phyloP scores from a whole-genome alignment of 2,888 invertebrate species.

The Lypha dubia region DNA sequence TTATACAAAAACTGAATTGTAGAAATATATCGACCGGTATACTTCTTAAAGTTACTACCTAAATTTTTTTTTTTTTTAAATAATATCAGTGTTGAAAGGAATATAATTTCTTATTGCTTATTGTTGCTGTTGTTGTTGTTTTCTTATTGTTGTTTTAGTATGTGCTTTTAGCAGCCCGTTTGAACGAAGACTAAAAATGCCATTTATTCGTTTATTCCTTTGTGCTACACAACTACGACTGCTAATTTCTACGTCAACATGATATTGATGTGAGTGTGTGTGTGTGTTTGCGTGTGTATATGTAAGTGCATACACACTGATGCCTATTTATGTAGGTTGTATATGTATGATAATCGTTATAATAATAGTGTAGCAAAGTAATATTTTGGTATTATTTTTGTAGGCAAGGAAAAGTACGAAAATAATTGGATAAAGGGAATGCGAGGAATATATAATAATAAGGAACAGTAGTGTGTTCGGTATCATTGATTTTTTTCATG shows the following conservation, averaged over 20 bases:
- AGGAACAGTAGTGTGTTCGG: not conserved
- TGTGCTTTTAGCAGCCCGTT: conserved; percentile 70
- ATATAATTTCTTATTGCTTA: conserved; percentile 12
- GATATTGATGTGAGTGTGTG: conserved; percentile 8
- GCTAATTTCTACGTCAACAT: conserved; percentile 62
- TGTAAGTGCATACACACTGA: conserved; percentile 26
- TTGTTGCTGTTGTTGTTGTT: conserved; percentile 39
- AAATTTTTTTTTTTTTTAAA: conserved; percentile 20
- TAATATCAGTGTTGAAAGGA: not conserved
- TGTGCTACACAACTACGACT: conserved; percentile 43
- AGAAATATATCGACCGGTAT: conserved; percentile 53
- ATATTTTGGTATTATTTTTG: too few relatives aligned
- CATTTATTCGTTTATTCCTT: conserved; percentile 63
- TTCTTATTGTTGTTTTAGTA: conserved; percentile 41
- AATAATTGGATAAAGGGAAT: conserved; percentile 2
- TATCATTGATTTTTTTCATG: not conserved
- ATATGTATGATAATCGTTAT: conserved; percentile 60
- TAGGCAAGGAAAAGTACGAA: conserved; percentile 25
- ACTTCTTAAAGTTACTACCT: not conserved
- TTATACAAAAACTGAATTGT: not conserved
- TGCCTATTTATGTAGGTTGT: conserved; percentile 36
- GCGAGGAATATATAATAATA: conserved; percentile 6
- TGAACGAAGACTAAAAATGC: conserved; percentile 69
- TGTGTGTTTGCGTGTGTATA: conserved; percentile 1
- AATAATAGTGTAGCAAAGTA: conserved; percentile 54